phyloP scores from a whole-genome alignment of 2,113 vertebrate genomes.

The Phoxinus phoxinus region DNA sequence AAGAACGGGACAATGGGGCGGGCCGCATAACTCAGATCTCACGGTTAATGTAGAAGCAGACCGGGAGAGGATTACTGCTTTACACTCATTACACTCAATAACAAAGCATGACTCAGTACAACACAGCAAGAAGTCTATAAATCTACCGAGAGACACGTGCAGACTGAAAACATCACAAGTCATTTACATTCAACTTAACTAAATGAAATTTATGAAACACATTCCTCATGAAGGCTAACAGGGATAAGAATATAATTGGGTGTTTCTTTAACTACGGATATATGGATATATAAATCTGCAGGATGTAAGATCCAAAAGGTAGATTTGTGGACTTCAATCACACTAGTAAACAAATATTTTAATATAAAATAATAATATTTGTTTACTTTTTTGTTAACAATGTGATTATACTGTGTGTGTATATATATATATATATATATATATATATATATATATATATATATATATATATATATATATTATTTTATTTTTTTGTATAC shows the following conservation, averaged over 20 bases:
- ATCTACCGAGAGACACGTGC: conserved; percentile 48
- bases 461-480: too few relatives aligned
- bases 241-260: neutral
- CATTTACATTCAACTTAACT: conserved; percentile 49
- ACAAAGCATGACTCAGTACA: conserved; percentile 62
- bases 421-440: too few relatives aligned
- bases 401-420: too few relatives aligned
- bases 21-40: conserved; percentile 75
- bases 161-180: conserved; percentile 43
- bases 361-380: too few relatives aligned
- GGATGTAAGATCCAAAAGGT: too few relatives aligned
- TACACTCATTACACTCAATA: conserved; percentile 75
- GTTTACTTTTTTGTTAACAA: too few relatives aligned
- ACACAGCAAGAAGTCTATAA: conserved; percentile 59
- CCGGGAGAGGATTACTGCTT: conserved; percentile 73
- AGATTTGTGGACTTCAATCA: too few relatives aligned
- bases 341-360: too few relatives aligned
- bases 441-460: too few relatives aligned
- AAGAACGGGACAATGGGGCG: conserved; percentile 35
- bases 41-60: conserved; percentile 75
- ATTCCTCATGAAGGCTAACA: conserved; percentile 47
- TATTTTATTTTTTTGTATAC: too few relatives aligned
- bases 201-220: conserved; percentile 36
- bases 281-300: neutral
- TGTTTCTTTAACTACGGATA: neutral